Evolutionary conservation across 1,140 invertebrate genomes (phyloP).

Genomic region (Lasaia peninsularis): DNA sequence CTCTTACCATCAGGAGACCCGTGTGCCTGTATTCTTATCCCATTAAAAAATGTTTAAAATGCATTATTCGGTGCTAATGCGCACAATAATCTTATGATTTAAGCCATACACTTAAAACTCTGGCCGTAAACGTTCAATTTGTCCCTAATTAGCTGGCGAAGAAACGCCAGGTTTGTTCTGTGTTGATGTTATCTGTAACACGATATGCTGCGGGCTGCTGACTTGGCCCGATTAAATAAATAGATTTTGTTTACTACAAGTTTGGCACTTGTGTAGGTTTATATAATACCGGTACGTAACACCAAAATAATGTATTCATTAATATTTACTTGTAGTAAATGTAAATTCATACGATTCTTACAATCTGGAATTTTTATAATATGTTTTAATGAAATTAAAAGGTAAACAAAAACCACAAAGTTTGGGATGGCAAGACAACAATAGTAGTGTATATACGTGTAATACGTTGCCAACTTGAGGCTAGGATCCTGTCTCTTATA

Average conservation of each 20-base stretch:
- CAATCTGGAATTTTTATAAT: no score
- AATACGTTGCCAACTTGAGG: no score
- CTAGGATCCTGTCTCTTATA: no score
- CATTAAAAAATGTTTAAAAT: no score
- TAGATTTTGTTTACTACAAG: slow-evolving; percentile 15
- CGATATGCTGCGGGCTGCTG: slow-evolving; percentile 25
- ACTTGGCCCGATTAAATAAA: neutral
- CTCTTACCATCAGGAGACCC: no score
- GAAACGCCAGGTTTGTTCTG: slow-evolving; percentile 43
- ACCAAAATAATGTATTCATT: neutral
- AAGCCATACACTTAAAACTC: slow-evolving; percentile 14
- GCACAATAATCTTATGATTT: slow-evolving; percentile 25
- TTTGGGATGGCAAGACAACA: no score
- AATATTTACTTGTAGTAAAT: neutral
- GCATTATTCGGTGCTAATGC: no score
- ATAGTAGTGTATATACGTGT: no score
- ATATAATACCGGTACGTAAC: neutral
- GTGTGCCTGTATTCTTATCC: no score
- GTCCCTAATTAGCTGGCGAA: slow-evolving; percentile 50
- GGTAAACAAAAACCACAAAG: no score
- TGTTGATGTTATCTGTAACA: slow-evolving; percentile 40
- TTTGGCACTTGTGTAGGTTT: neutral
- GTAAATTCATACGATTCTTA: no score
- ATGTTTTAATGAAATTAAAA: no score
- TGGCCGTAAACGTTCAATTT: slow-evolving; percentile 55